Evolutionary conservation across 2,888 invertebrate genomes (phyloP).

Genomic region (Drosophila prolongata): DNA sequence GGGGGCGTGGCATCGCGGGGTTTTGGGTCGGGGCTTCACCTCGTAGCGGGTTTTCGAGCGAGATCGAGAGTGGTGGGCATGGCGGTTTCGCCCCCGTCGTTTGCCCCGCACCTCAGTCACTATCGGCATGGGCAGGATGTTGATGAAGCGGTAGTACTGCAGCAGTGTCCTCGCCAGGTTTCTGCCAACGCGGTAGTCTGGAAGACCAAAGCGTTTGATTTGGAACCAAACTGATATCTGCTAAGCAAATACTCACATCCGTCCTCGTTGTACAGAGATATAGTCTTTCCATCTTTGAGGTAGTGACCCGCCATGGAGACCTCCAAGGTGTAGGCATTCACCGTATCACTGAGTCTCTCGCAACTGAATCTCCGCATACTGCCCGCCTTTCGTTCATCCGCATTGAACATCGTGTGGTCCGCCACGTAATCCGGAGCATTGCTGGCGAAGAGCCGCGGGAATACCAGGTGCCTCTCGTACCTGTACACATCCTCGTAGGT

Average conservation of each 20-base stretch:
- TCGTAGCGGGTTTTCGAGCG: slow-evolving; percentile 84
- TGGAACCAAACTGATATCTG: not conserved
- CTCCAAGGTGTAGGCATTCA: slow-evolving; percentile 95
- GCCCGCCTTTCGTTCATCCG: slow-evolving; percentile 93
- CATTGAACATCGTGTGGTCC: slow-evolving; percentile 95
- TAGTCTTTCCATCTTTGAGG: slow-evolving; percentile 88
- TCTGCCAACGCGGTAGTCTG: slow-evolving; percentile 91
- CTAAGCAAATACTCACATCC: slow-evolving; percentile 90
- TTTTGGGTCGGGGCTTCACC: slow-evolving; percentile 84
- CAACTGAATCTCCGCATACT: slow-evolving; percentile 94
- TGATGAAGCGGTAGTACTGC: slow-evolving; percentile 92
- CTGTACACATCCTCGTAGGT: slow-evolving; percentile 95
- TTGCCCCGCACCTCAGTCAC: slow-evolving; percentile 83
- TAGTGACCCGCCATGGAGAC: slow-evolving; percentile 96
- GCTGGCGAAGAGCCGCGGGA: slow-evolving; percentile 95
- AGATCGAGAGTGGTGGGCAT: slow-evolving; percentile 82
- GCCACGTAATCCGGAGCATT: slow-evolving; percentile 95
- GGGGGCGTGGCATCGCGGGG: slow-evolving; percentile 85
- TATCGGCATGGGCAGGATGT: slow-evolving; percentile 87
- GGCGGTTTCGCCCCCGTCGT: slow-evolving; percentile 81
- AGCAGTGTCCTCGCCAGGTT: slow-evolving; percentile 91
- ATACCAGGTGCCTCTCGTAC: slow-evolving; percentile 96
- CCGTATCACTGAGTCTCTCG: slow-evolving; percentile 89
- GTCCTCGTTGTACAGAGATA: slow-evolving; percentile 96
- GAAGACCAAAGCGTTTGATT: not conserved